Evolutionary conservation across 2,113 vertebrate species (phyloP).

Genomic region (Heterotis niloticus): DNA sequence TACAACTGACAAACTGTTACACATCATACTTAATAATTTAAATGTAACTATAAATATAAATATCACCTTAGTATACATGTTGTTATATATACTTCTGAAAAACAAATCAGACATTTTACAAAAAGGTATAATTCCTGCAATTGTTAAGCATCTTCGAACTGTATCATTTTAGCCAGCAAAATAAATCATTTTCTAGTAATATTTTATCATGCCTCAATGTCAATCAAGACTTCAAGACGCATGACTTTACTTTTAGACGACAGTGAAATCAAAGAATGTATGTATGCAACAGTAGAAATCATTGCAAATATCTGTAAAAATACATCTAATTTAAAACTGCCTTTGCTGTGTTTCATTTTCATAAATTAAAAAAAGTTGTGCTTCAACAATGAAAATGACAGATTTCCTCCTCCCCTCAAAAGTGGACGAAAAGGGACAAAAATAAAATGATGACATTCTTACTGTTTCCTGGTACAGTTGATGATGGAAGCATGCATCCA

Average conservation of each 20-base stretch:
- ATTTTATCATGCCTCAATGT: conserved; percentile 40
- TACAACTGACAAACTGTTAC: conserved; percentile 80
- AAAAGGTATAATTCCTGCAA: conserved; percentile 46
- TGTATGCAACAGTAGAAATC: conserved; percentile 18
- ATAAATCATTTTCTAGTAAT: conserved; percentile 41
- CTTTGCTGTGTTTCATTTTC: conserved; percentile 24
- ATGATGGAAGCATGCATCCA: conserved; percentile 42
- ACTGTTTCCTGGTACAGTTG: conserved; percentile 22
- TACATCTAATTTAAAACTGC: conserved; percentile 22
- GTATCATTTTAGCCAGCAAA: conserved; percentile 47
- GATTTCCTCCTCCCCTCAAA: not conserved
- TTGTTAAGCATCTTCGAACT: conserved; percentile 45
- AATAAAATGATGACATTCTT: conserved; percentile 33
- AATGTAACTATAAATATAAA: conserved; percentile 48
- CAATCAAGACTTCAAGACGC: conserved; percentile 59
- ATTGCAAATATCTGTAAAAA: conserved; percentile 26
- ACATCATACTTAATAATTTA: conserved; percentile 78
- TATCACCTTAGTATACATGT: not conserved
- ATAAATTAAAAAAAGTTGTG: conserved; percentile 22
- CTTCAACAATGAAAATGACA: conserved; percentile 10
- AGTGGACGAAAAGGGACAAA: not conserved
- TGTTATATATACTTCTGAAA: conserved; percentile 10
- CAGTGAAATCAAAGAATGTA: conserved; percentile 23
- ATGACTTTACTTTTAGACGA: conserved; percentile 25
- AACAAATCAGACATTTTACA: conserved; percentile 45